Evolutionary conservation across 2,113 vertebrate species (phyloP), one percentile per base, ranked within the genome.

Genomic region (Sphaerodactylus townsendi): DNA sequence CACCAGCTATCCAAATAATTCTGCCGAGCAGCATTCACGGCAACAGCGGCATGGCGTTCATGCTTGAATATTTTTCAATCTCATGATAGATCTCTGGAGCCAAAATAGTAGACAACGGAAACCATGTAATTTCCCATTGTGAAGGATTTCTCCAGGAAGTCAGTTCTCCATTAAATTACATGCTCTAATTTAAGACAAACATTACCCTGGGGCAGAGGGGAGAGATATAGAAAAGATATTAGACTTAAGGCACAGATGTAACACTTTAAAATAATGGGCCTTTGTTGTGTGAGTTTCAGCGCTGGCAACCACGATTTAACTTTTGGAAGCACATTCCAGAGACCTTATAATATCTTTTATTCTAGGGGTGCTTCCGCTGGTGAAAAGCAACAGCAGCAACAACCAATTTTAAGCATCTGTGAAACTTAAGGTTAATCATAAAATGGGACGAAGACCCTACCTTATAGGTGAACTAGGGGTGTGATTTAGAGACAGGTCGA

Each of bases 221-320:
- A 1, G 11, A 39, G 11, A 48, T 41, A 78, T 37, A 33, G 28
- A 85, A 30, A 79, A 50, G 2, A 68, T 1, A 86, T 85, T 10
- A 69, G 48, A 53, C 50, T 37, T 80, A 79, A 85, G 85, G 83
- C 65, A 1, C 30, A 87, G 81, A 72, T 69, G 19, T 15, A 87
- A 62, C 79, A 84, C 85, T 92, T 90, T 77, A 85, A 90, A 83
- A 85, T 84, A 92, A 91, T 91, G 89, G 75, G 23, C 15, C 3
- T 71, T 71, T 74, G 81, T 83, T 71, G 50, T 44, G 28, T 70
- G 48, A 17, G 50, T 33, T 62, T 62, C 19, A 77, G 25, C 37
- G 19, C 19, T 69, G 44, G 30, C 37, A 44, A 37, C 15, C 30
- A 4, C 44, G 39, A n/a, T 37, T 53, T 64, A 82, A 28, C 11